Conservation (phyloP, 2,113 vertebrate species). For the Halcyon malimbica region DNA sequence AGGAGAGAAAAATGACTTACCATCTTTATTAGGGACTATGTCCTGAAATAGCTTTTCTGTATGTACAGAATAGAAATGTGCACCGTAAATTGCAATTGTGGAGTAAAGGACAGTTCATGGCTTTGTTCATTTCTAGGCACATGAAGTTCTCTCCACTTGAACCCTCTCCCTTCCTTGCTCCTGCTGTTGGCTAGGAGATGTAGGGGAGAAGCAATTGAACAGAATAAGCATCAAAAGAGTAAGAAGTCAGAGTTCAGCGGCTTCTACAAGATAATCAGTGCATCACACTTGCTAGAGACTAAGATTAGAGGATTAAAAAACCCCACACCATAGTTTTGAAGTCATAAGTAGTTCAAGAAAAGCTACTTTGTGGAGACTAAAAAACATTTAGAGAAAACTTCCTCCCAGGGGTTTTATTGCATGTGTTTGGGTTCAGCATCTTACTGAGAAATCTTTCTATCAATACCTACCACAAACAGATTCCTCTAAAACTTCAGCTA, state of each 20-base stretch:
- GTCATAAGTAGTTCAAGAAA: neutral
- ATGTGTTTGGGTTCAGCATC: neutral
- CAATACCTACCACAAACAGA: neutral
- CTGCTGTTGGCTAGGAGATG: neutral
- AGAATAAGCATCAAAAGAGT: neutral
- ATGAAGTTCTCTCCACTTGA: neutral
- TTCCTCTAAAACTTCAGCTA: neutral
- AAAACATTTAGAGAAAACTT: neutral
- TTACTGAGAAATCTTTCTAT: neutral
- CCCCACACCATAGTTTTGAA: neutral
- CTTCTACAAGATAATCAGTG: neutral
- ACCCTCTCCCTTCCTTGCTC: neutral
- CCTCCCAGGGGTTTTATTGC: neutral
- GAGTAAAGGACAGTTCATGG: neutral
- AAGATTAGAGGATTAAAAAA: neutral
- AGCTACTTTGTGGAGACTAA: neutral
- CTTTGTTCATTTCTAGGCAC: neutral
- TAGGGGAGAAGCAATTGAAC: neutral
- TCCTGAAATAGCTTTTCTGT: neutral
- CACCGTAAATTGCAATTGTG: neutral
- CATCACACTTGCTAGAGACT: neutral
- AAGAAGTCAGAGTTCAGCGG: conserved; percentile 19
- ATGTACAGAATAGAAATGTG: neutral
- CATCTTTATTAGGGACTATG: neutral
- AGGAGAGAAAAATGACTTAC: neutral